Percentiles rank a stretch among this genome's conserved stretches.
Evolutionary conservation across 2,797 vertebrate genomes (phyloP).

Genomic region (Enteromius trimaculatus): DNA sequence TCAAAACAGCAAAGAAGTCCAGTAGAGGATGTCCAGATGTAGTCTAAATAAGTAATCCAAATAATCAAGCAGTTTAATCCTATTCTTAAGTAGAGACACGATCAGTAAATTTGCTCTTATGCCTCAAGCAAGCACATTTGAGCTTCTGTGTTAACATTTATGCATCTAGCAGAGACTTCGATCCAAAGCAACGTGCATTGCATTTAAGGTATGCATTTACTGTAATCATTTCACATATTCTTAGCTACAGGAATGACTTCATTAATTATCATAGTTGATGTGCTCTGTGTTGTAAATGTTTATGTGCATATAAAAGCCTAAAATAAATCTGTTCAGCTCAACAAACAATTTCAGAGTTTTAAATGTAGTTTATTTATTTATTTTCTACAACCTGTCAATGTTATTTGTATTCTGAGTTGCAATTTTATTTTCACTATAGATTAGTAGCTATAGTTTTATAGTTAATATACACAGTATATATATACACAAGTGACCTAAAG

Average conservation of each 20-base stretch:
- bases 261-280: not conserved
- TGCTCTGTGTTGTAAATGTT: not conserved
- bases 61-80: not conserved
- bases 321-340: too few relatives aligned
- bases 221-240: not conserved
- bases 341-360: too few relatives aligned
- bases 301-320: too few relatives aligned
- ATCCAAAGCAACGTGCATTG: not conserved
- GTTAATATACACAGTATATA: too few relatives aligned
- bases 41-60: not conserved
- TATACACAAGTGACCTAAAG: too few relatives aligned
- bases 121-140: not conserved
- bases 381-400: too few relatives aligned
- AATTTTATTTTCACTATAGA: too few relatives aligned
- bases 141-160: too few relatives aligned
- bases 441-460: too few relatives aligned
- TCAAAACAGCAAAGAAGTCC: not conserved
- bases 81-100: not conserved
- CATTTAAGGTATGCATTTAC: not conserved
- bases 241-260: not conserved
- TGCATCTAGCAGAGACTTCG: not conserved
- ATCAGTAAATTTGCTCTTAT: not conserved
- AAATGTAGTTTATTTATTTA: too few relatives aligned
- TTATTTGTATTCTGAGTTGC: too few relatives aligned
- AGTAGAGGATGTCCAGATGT: not conserved